These are phyloP conservation scores for Thaumatotibia leucotreta DNA, from an alignment of 1,140 invertebrate genomes.

Conservation along the genomic window DNA sequence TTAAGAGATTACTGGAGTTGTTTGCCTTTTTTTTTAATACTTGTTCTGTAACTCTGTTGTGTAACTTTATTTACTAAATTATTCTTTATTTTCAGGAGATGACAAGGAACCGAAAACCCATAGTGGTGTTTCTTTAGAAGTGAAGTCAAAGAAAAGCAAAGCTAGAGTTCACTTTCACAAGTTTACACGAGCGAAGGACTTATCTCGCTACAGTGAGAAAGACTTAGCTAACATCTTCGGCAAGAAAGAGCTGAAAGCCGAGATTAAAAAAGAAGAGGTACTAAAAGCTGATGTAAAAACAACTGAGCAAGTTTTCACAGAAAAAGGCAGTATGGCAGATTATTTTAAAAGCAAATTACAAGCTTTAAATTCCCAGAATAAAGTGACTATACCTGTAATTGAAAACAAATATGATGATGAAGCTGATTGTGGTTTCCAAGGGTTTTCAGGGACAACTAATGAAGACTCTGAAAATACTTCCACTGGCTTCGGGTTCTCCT, in stretches of 20 bases:
- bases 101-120: conserved; percentile 49
- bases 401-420: conserved; percentile 26
- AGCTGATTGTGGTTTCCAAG: conserved; percentile 43
- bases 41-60: no score
- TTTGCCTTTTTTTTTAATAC: no score
- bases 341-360: conserved; percentile 70
- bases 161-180: conserved; percentile 91
- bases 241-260: conserved; percentile 78
- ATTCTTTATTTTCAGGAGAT: conserved; percentile 14
- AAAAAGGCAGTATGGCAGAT: conserved; percentile 71
- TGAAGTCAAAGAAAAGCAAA: conserved; percentile 86
- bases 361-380: conserved; percentile 43
- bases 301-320: conserved; percentile 58
- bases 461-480: conserved; percentile 15
- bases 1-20: no score
- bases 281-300: conserved; percentile 39
- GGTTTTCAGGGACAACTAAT: conserved; percentile 45
- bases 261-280: conserved; percentile 35
- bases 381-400: conserved; percentile 6
- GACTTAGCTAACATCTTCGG: conserved; percentile 94
- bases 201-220: conserved; percentile 86
- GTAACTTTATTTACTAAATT: background rate
- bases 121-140: conserved; percentile 82
- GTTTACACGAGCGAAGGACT: conserved; percentile 90
- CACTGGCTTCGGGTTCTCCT: conserved; percentile 20